Evolutionary conservation across 30 jellyfish, hydroid and myxozoan genomes (phyloP).

Genomic region (Pseudorhiza aurosa): DNA sequence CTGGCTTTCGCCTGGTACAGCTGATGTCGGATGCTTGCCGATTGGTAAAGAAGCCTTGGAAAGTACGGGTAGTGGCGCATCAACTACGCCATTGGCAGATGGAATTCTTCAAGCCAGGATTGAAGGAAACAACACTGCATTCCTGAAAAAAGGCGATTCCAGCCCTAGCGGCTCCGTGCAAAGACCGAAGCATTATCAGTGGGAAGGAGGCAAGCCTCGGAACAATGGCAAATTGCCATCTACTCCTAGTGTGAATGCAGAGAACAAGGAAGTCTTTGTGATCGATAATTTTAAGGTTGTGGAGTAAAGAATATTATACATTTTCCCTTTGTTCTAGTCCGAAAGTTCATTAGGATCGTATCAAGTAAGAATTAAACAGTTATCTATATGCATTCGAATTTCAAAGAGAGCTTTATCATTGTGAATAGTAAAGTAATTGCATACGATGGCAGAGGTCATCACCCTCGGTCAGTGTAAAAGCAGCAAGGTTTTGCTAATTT

Average conservation of each 20-base stretch:
- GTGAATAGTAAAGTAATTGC: no score
- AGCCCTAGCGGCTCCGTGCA: background rate
- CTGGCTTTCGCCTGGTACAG: background rate
- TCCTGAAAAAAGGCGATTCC: background rate
- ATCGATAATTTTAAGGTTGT: no score
- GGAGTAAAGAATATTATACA: no score
- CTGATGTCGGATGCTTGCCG: background rate
- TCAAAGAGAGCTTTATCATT: no score
- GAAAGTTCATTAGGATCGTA: no score
- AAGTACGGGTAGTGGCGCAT: slow-evolving; percentile 18
- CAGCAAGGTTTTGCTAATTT: no score
- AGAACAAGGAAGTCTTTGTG: no score
- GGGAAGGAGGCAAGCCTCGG: background rate
- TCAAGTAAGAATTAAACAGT: no score
- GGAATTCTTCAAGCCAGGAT: background rate
- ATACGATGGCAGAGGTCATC: no score
- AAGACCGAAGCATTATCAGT: background rate
- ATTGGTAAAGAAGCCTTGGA: background rate
- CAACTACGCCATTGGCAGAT: slow-evolving; percentile 50
- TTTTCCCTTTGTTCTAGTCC: no score
- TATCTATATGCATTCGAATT: no score
- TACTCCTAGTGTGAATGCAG: background rate
- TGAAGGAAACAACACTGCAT: background rate
- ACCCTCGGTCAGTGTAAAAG: no score
- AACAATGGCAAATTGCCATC: background rate